Percentiles rank a stretch among this genome's conserved stretches.
Conservation (phyloP, 2,113 vertebrate species). For the Dendropsophus ebraccatus region DNA sequence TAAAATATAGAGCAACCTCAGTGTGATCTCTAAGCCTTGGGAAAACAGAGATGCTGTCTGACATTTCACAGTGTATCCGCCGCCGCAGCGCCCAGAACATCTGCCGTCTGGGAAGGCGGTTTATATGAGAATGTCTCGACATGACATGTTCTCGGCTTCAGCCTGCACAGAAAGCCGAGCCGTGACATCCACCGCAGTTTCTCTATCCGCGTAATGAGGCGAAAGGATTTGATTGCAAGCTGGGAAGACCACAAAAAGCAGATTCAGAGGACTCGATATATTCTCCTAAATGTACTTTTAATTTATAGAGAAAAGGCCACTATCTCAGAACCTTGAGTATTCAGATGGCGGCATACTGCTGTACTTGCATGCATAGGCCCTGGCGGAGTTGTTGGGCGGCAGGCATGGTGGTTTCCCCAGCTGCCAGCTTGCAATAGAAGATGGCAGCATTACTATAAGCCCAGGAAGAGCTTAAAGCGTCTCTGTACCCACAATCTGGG, state of each 20-base stretch:
- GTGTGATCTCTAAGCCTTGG: neutral
- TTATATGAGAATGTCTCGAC: neutral
- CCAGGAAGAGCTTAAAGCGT: too few species aligned
- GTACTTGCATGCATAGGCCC: too few species aligned
- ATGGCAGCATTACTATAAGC: too few species aligned
- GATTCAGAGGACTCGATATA: neutral
- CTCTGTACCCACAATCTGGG: too few species aligned
- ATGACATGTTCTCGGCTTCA: neutral
- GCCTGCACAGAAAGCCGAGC: neutral
- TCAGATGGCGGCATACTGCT: too few species aligned
- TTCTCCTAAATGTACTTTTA: neutral
- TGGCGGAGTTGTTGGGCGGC: too few species aligned
- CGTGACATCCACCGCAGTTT: neutral
- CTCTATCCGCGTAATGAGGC: neutral
- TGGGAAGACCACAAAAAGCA: neutral
- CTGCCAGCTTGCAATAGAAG: too few species aligned
- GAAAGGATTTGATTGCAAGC: neutral
- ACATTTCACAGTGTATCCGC: neutral
- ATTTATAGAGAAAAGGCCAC: too few species aligned
- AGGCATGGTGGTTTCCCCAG: too few species aligned
- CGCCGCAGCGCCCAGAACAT: slow-evolving; percentile 15
- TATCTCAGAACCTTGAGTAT: too few species aligned
- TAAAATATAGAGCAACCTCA: neutral
- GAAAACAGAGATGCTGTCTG: neutral
- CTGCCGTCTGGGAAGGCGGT: neutral